Base-by-base conservation (phyloP, 2,888 invertebrate genomes). In the Trissolcus japonicus region DNA sequence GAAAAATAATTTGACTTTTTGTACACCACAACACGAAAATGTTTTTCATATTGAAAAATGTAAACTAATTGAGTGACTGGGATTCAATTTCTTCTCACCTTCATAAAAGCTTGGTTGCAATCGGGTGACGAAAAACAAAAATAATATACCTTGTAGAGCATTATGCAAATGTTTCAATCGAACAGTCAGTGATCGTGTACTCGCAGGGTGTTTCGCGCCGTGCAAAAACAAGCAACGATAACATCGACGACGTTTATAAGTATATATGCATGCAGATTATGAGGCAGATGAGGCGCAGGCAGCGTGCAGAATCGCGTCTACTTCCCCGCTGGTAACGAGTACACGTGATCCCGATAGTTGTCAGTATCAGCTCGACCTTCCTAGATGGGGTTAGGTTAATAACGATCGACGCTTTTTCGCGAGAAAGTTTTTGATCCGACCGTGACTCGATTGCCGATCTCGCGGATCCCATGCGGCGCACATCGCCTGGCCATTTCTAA, bases 361-460 rank as follows among this genome's bases (percentile, higher is more conserved):
- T 75, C 78, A 63, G 71, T 60, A 74, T 77, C 74, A 71, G 66
- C 66, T 69, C 69, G 74, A 78, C 69, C 78, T 78, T 71, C 65
- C 66, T 60, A 66, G 74, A 74, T 50, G 71, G 61, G 78, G 74
- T 74, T 78, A 71, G 66, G 60, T 59, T 78, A 78, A 78, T 75
- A 71, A 62, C 71, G 71, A 78, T 75, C 78, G 53, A 65, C 43
- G 74, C 53, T 76, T 65, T 35, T 71, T 65, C 81, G 80, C 81
- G 82, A 79, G 82, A 80, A 83, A 83, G 82, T 83, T 83, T 82
- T 35, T 35, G 82, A 83, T 83, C 82, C 75, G 80, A 76, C 78
- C 82, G 79, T 82, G 82, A 82, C 80, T 82, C 68, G 78, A 69
- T 76, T 65, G 21, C 40, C 41, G 75, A 76, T 57, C 35, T 35